These are phyloP conservation scores for Bombus waltoni DNA, from an alignment of 1,140 invertebrate species.

Conservation along the genomic window DNA sequence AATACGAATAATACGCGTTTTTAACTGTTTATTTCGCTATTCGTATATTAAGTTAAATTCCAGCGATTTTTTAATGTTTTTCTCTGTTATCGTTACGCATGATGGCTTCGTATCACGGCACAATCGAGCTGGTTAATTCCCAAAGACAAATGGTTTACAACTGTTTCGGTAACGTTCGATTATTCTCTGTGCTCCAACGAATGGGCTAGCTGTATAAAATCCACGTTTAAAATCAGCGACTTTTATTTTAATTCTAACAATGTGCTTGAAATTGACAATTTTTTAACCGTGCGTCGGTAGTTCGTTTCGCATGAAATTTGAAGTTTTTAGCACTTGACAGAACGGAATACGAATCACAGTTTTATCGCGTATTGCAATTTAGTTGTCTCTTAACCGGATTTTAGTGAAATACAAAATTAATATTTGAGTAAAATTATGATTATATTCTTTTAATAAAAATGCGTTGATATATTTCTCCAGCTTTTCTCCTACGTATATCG, in stretches of 20 bases:
- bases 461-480: too few species aligned
- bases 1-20: not conserved
- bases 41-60: not conserved
- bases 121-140: not conserved
- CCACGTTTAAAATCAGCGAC: not conserved
- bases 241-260: slow-evolving; percentile 8
- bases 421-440: too few species aligned
- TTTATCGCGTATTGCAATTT: not conserved
- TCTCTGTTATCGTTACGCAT: not conserved
- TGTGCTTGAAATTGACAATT: not conserved
- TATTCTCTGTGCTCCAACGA: not conserved
- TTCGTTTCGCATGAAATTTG: slow-evolving; percentile 17
- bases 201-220: not conserved
- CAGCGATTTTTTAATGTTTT: not conserved
- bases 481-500: too few species aligned
- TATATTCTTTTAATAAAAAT: too few species aligned
- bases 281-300: not conserved
- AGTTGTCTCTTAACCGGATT: not conserved
- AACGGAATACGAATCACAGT: not conserved
- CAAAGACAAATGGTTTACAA: slow-evolving; percentile 13
- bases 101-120: too few species aligned
- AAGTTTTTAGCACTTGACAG: too few species aligned
- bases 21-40: not conserved
- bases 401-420: too few species aligned
- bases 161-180: slow-evolving; percentile 5